Percentiles rank a stretch among this genome's conserved stretches.
Conservation (phyloP, 53 echinoderm and acorn worm genomes). For the Holothuria scabra region DNA sequence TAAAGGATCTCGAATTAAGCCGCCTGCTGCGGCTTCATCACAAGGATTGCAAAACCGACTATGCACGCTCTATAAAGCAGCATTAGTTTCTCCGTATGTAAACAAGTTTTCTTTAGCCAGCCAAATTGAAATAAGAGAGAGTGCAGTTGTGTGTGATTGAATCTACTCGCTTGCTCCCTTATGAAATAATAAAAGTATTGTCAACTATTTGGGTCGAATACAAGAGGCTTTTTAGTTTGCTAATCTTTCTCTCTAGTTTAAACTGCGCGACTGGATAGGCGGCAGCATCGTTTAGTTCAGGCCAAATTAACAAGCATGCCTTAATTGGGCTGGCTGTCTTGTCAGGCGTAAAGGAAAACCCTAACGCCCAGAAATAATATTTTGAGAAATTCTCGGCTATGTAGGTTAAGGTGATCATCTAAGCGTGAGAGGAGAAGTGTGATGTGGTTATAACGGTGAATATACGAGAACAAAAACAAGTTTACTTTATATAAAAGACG, state of each 20-base stretch:
- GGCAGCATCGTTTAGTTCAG: constrained; percentile 34
- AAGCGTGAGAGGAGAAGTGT: constrained; percentile 27
- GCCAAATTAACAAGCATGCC: constrained; percentile 39
- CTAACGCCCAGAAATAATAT: constrained; percentile 50
- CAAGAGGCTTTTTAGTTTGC: constrained; percentile 1
- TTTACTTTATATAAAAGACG: constrained; percentile 2
- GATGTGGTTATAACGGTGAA: constrained; percentile 45
- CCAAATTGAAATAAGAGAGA: constrained; percentile 22
- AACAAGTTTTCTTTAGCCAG: constrained; percentile 46
- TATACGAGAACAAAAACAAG: constrained; percentile 40
- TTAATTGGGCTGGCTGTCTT: constrained; percentile 25
- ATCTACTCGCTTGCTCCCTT: constrained; percentile 23
- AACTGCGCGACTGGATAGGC: constrained; percentile 20
- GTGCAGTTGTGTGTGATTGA: constrained; percentile 43
- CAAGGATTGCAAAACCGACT: neutral
- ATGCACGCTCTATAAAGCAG: constrained; percentile 46
- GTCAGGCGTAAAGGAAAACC: constrained; percentile 22
- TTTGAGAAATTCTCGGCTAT: constrained; percentile 40
- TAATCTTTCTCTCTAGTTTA: constrained; percentile 9
- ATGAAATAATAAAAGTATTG: constrained; percentile 31
- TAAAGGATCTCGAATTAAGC: too few species aligned
- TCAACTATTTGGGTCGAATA: constrained; percentile 41
- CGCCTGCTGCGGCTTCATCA: too few species aligned
- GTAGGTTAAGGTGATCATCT: constrained; percentile 35
- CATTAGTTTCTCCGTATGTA: constrained; percentile 45